phyloP scores from a whole-genome alignment of 2,113 vertebrate genomes.

The Hypanus sabinus region DNA sequence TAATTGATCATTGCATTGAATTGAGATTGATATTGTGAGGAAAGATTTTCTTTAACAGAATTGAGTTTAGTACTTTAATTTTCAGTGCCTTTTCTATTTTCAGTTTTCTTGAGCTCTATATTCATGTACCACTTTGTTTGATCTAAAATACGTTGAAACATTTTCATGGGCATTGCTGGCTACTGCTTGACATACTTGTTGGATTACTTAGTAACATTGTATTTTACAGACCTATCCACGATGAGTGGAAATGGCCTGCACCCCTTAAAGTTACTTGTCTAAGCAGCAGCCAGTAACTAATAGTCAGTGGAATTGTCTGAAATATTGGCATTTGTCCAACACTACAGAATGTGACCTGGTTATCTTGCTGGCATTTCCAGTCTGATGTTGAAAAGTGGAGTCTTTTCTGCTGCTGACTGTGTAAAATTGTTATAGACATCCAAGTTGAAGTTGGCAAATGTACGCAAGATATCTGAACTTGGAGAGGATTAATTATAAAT shows the following conservation, averaged over 20 bases:
- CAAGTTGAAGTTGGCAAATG: neutral
- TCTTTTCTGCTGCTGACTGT: neutral
- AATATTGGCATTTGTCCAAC: neutral
- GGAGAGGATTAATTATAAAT: neutral
- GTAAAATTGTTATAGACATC: neutral
- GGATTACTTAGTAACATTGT: no score
- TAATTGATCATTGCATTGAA: neutral
- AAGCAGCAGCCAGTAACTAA: neutral
- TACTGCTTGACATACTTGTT: no score
- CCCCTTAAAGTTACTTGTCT: neutral
- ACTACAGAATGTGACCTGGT: neutral
- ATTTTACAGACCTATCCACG: neutral
- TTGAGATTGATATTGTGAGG: no score
- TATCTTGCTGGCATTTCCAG: neutral
- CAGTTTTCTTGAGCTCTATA: no score
- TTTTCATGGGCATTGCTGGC: no score
- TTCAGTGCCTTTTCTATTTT: no score
- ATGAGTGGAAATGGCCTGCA: neutral
- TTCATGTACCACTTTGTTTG: no score
- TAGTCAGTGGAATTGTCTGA: neutral
- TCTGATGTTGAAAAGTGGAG: neutral
- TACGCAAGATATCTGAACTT: neutral
- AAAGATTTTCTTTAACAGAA: no score
- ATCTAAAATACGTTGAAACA: no score
- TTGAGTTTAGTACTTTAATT: no score